A percentile compares a stretch with the other conserved stretches of the same genome.
Conservation (phyloP, 2,888 invertebrate species). For the Acronicta alni region DNA sequence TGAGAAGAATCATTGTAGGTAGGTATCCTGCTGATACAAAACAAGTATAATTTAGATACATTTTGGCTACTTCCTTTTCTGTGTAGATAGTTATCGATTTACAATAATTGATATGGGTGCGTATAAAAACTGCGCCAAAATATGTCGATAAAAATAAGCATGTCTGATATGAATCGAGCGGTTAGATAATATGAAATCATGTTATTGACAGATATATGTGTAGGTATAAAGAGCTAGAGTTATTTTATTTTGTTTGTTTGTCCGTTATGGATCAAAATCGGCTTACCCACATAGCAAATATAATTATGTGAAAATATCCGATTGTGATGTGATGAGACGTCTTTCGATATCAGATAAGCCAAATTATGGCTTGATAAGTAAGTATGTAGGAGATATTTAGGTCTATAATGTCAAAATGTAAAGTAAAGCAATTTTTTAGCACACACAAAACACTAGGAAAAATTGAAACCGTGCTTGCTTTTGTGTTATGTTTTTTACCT, state of each 20-base stretch:
- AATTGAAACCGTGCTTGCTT: too few species aligned
- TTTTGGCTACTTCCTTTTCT: slow-evolving; percentile 39
- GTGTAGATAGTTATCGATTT: slow-evolving; percentile 45
- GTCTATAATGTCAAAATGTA: too few species aligned
- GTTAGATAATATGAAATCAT: slow-evolving; percentile 43
- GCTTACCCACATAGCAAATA: slow-evolving; percentile 13
- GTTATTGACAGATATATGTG: slow-evolving; percentile 22
- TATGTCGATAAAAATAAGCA: slow-evolving; percentile 41
- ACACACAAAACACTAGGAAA: too few species aligned
- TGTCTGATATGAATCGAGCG: slow-evolving; percentile 37
- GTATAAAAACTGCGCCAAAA: slow-evolving; percentile 52
- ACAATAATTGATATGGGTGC: slow-evolving; percentile 51
- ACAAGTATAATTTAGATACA: slow-evolving; percentile 31
- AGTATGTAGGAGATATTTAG: too few species aligned
- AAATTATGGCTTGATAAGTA: too few species aligned
- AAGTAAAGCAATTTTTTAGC: too few species aligned
- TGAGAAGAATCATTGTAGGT: slow-evolving; percentile 6
- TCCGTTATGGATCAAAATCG: slow-evolving; percentile 20
- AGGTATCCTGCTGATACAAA: too few species aligned
- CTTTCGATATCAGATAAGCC: too few species aligned
- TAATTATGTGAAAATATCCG: background rate
- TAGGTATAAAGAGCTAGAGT: slow-evolving; percentile 2
- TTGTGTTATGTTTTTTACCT: too few species aligned
- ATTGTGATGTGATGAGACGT: background rate
- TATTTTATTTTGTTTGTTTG: slow-evolving; percentile 23